Evolutionary conservation across 2,888 invertebrate genomes (phyloP), one percentile per base, ranked within the genome.

Genomic region (Hypena proboscidalis): DNA sequence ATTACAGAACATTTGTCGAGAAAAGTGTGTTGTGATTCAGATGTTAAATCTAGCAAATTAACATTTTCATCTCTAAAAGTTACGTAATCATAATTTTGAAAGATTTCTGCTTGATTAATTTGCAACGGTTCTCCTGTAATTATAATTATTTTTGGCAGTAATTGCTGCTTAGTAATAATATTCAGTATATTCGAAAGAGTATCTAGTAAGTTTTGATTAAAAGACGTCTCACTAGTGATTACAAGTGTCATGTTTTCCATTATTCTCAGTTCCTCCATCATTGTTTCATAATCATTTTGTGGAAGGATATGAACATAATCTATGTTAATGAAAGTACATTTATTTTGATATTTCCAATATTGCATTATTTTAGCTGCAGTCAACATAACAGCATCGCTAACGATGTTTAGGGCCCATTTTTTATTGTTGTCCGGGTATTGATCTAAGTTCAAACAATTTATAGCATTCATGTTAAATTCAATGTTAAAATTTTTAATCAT

Each of bases 281-380:
- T 57, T 34, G 58, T 64, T 34, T 62, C 58, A 36, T 66, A 67
- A 41, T 72, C 69, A 8, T 43, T 60, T 1, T 62, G 31, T 17
- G 74, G 72, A 2, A 75, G 50, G 26, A 64, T 51, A 25, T 67
- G 45, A 3, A 72, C 51, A 34, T 76, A 73, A 36, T 74, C 66
- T 21, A 76, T 61, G 49, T 73, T 67, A 11, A 74, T 62, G 47
- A 74, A 71, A 14, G 60, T 61, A 37, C 50, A 54, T 1, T 53
- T 49, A 2, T 41, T 58, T 33, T 32, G 13, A 29, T 43, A 45
- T 44, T 58, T 43, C 5, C 44, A 56, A 32, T 54, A 37, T 45
- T 75, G 74, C 45, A 59, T 57, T 32, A 73, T 51, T 68, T 77
- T 77, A 19, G 59, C 46, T 1, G 66, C 62, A 23, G 55, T 74